Conservation (phyloP, 92 coral and sea anemone genomes). For the Heliopora coerulea region DNA sequence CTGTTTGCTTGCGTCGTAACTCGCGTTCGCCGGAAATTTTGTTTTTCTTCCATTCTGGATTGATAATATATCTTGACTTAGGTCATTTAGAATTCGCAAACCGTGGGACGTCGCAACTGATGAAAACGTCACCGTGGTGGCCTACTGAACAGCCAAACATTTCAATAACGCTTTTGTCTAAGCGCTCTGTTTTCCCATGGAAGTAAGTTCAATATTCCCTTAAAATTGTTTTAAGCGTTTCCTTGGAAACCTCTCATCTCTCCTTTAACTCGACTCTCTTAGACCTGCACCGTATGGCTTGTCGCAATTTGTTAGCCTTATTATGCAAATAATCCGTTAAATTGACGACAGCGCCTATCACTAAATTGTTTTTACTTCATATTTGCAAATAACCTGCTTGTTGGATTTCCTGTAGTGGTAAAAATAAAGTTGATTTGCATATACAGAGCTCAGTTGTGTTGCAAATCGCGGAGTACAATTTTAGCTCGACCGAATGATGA, state of each 20-base stretch:
- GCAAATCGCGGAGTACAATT: too few relatives aligned
- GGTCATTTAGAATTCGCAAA: neutral
- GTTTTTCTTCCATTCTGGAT: too few relatives aligned
- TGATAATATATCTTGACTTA: too few relatives aligned
- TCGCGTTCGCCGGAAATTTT: too few relatives aligned
- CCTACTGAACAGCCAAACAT: neutral
- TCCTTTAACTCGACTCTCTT: neutral
- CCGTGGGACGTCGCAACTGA: constrained; percentile 6
- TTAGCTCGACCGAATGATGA: neutral
- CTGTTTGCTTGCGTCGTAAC: too few relatives aligned
- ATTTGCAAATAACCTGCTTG: constrained; percentile 31
- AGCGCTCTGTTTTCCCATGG: constrained; percentile 9
- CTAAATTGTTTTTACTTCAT: constrained; percentile 3
- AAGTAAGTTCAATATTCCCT: neutral
- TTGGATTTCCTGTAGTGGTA: neutral
- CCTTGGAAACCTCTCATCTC: neutral
- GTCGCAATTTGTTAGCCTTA: neutral
- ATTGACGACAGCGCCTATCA: neutral
- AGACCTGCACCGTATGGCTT: neutral
- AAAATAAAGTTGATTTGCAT: constrained; percentile 8
- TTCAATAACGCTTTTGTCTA: constrained; percentile 19
- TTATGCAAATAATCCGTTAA: neutral
- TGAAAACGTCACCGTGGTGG: constrained; percentile 11
- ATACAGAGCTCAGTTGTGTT: neutral
- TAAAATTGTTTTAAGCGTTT: too few relatives aligned